Evolutionary conservation across 1,140 invertebrate genomes (phyloP).

Genomic region (Augochlora pura): DNA sequence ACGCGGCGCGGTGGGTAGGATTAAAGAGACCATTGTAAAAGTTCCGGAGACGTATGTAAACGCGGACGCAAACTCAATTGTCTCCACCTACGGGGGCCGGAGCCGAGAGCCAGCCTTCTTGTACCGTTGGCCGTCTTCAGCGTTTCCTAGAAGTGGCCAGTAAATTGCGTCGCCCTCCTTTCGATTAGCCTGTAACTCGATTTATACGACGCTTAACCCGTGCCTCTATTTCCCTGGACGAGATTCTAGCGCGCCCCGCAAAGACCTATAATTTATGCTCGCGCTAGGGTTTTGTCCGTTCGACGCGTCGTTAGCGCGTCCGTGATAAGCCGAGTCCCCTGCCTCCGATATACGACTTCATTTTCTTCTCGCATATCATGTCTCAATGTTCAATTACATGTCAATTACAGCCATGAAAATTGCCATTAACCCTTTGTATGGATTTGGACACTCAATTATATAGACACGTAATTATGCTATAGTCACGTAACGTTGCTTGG

Average conservation of each 20-base stretch:
- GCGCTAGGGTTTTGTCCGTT: not conserved
- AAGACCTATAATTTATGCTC: conserved; percentile 21
- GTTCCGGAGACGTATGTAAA: conserved; percentile 36
- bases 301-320: not conserved
- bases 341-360: not conserved
- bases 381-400: too few relatives aligned
- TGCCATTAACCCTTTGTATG: too few relatives aligned
- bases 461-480: too few relatives aligned
- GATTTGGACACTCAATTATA: too few relatives aligned
- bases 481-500: too few relatives aligned
- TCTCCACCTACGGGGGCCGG: conserved; percentile 55
- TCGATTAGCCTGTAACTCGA: conserved; percentile 50
- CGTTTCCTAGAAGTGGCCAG: conserved; percentile 37
- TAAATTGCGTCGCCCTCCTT: conserved; percentile 52
- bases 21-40: conserved; percentile 28
- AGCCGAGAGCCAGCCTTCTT: conserved; percentile 35
- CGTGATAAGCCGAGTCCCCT: not conserved
- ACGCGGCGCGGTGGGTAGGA: not conserved
- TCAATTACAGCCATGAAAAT: too few relatives aligned
- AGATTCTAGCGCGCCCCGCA: not conserved
- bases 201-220: conserved; percentile 15
- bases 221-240: not conserved
- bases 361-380: not conserved
- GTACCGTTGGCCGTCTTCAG: conserved; percentile 44
- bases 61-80: conserved; percentile 47